Evolutionary conservation across 2,113 vertebrate genomes (phyloP).

Genomic region (Salvelinus namaycush): DNA sequence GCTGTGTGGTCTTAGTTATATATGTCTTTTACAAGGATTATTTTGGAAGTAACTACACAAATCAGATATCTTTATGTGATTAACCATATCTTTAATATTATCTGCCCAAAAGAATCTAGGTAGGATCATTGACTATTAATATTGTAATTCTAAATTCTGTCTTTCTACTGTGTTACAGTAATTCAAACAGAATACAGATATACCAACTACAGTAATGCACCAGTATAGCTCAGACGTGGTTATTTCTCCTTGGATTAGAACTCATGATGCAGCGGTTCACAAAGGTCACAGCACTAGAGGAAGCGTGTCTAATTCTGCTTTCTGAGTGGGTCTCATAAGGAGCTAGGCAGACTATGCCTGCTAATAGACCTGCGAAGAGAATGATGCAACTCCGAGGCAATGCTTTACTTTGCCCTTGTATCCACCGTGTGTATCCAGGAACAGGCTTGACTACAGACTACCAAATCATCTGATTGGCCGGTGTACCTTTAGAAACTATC

Average conservation of each 20-base stretch:
- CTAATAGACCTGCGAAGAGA: slow-evolving; percentile 74
- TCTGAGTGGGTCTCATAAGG: slow-evolving; percentile 66
- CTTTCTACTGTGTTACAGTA: background rate
- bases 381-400: slow-evolving; percentile 80
- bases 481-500: slow-evolving; percentile 63
- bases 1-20: background rate
- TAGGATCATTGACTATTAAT: background rate
- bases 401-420: slow-evolving; percentile 73
- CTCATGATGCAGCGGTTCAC: slow-evolving; percentile 61
- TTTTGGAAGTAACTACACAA: background rate
- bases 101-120: background rate
- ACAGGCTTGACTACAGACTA: slow-evolving; percentile 61
- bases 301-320: slow-evolving; percentile 66
- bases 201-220: background rate
- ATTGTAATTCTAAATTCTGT: background rate
- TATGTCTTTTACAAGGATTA: background rate
- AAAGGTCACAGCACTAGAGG: slow-evolving; percentile 69
- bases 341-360: slow-evolving; percentile 67
- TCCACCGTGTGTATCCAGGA: slow-evolving; percentile 67
- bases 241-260: slow-evolving; percentile 54
- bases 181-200: background rate
- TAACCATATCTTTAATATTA: background rate
- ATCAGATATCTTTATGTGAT: background rate
- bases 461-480: slow-evolving; percentile 62
- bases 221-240: slow-evolving; percentile 37